Evolutionary conservation across 1,140 invertebrate species (phyloP), one percentile per base, ranked within the genome.

Genomic region (Akabosia matsudoensis): DNA sequence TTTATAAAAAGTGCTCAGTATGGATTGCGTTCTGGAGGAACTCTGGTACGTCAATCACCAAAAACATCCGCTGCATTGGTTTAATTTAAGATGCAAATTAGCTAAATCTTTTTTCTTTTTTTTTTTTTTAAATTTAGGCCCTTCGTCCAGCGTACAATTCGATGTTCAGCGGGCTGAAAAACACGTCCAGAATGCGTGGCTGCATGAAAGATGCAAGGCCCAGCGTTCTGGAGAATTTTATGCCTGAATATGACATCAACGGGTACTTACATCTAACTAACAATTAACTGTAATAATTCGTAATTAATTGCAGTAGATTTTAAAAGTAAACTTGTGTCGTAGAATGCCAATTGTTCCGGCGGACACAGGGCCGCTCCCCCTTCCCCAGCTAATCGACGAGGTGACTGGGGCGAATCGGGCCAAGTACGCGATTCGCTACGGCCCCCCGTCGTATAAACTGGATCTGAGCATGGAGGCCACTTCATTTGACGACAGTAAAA

Each of bases 101-200:
- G n/a, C n/a, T n/a, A n/a, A n/a, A n/a, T n/a, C n/a, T n/a, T n/a
- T n/a, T n/a, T n/a, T n/a, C n/a, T n/a, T n/a, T n/a, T n/a, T n/a
- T n/a, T n/a, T n/a, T n/a, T n/a, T n/a, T n/a, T n/a, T n/a, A n/a
- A n/a, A n/a, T 56, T 67, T 79, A 88, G 88, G 83, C 83, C 64
- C 82, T 88, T 67, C 86, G 86, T 74, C 87, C 88, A 7, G 85
- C 88, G 2, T 89, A 87, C 83, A 82, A 84, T 24, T 85, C 85
- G 0, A 88, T 89, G 88, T 89, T 89, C 77, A 87, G 87, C 0
- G 88, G 88, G 52, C 37, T 87, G 0, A 82, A 83, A 61, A 83
- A 80, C 54, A 79, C 84, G 73, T 82, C 83, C 1, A n/a, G 82
- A 80, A 18, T 84, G 83, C 18, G 51, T 18, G 73, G 76, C 18